Conservation (phyloP, 2,797 vertebrate genomes). For the Mus caroli region DNA sequence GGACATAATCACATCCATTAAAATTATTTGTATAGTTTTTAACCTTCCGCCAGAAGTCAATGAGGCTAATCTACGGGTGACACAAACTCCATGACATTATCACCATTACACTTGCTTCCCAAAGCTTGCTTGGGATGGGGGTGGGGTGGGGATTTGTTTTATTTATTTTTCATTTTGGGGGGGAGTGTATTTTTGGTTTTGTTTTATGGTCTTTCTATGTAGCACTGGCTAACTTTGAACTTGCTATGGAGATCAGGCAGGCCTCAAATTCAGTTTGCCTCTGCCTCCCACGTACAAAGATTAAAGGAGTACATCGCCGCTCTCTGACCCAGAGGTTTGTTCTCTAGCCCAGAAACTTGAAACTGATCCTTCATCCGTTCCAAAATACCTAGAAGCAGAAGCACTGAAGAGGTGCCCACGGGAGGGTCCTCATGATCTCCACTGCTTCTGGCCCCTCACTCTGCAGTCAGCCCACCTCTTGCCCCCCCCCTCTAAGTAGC, state of each 20-base stretch:
- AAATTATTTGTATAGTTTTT: slow-evolving; percentile 84
- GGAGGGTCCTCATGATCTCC: neutral
- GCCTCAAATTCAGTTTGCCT: neutral
- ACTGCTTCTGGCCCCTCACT: neutral
- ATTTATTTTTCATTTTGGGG: neutral
- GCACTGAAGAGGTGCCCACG: neutral
- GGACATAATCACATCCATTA: slow-evolving; percentile 79
- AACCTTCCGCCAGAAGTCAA: slow-evolving; percentile 77
- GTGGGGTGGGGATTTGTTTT: neutral
- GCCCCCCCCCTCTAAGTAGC: neutral
- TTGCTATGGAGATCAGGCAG: neutral
- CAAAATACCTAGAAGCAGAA: neutral
- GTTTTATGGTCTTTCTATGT: neutral
- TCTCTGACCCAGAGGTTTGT: neutral
- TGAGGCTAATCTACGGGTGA: slow-evolving; percentile 20
- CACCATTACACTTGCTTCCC: neutral
- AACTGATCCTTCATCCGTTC: neutral
- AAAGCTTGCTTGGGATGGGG: neutral
- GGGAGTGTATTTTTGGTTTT: neutral
- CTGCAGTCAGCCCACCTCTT: neutral
- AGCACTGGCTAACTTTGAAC: neutral
- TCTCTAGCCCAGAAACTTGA: neutral
- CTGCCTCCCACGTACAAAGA: neutral
- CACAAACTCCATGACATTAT: neutral
- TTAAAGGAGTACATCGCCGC: neutral